Evolutionary conservation across 2,797 vertebrate genomes (phyloP), one percentile per base, ranked within the genome.

Genomic region (Limnodromus scolopaceus): DNA sequence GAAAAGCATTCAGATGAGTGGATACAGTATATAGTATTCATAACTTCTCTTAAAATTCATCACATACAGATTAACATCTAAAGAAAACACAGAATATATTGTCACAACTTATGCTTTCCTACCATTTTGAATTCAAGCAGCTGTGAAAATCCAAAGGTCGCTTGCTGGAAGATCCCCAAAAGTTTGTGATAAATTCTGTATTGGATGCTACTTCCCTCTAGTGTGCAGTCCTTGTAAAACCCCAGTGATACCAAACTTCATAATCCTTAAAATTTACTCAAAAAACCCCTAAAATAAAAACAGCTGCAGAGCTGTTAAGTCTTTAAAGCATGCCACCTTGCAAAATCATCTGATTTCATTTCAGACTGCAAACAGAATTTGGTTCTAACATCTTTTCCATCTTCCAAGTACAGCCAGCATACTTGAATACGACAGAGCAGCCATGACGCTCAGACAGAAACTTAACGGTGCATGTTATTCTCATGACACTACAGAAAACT

Each of bases 191-290:
- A 5, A 1, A 1, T 38, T 41, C 83, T 94, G n/a, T 16, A 28
- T 2, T 94, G 74, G 60, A 74, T 89, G 81, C 39, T 95, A 71
- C 70, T 90, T 84, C 93, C 83, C 90, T 74, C 85, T 82, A 80
- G 80, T 34, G 89, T 70, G 70, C 93, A 79, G 39, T 71, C 23
- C 36, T 32, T 80, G 87, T 53, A 94, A 95, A 94, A 74, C 66
- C 43, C 79, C 77, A 34, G 19, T 3, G 60, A 63, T 8, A 43
- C 5, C 9, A 9, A 84, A 88, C 20, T 16, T 74, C 34, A 38
- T 3, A 64, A 70, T 30, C 55, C 32, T 79, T 72, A 30, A 49
- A 48, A 70, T 76, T 45, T 49, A n/a, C 54, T 77, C 25, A 32
- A 38, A 53, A 18, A 48, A 22, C 5, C 10, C 20, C 18, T 20